A percentile compares a stretch with the other conserved stretches of the same genome.
These are phyloP conservation scores for Epinotia nisella DNA, from an alignment of 2,888 invertebrate genomes.

Conservation along the genomic window DNA sequence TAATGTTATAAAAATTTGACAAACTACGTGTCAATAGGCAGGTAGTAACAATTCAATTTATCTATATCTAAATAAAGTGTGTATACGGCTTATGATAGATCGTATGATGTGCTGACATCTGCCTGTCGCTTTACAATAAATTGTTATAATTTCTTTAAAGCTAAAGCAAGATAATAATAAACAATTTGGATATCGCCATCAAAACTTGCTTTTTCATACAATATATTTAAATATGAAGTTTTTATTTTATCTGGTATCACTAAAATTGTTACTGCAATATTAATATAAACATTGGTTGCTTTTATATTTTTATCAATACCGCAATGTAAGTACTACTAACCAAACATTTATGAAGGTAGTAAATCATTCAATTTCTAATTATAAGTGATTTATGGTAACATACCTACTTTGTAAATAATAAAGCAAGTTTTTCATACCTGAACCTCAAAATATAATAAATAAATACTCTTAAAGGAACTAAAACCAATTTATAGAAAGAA, in stretches of 20 bases:
- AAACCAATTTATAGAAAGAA: constrained; percentile 32
- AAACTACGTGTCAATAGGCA: constrained; percentile 83
- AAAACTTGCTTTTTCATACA: constrained; percentile 11
- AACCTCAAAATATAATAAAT: constrained; percentile 19
- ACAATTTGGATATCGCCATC: neutral
- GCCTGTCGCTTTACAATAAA: constrained; percentile 18
- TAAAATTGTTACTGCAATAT: neutral
- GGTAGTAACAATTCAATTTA: constrained; percentile 78
- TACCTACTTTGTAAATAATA: neutral
- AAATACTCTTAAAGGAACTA: constrained; percentile 38
- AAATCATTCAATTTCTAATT: neutral
- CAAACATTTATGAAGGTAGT: neutral
- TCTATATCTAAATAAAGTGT: constrained; percentile 69
- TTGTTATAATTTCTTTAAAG: constrained; percentile 45
- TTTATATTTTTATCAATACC: no score
- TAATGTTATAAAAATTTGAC: constrained; percentile 75
- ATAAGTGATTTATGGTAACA: neutral
- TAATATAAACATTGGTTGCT: no score
- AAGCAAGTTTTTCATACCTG: constrained; percentile 12
- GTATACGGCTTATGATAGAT: constrained; percentile 62
- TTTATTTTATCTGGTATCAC: neutral
- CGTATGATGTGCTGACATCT: constrained; percentile 51
- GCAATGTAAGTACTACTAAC: no score
- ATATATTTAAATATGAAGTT: neutral
- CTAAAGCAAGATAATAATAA: constrained; percentile 50